Conservation (phyloP, 1,140 invertebrate genomes). For the Ostrea denselamellosa region DNA sequence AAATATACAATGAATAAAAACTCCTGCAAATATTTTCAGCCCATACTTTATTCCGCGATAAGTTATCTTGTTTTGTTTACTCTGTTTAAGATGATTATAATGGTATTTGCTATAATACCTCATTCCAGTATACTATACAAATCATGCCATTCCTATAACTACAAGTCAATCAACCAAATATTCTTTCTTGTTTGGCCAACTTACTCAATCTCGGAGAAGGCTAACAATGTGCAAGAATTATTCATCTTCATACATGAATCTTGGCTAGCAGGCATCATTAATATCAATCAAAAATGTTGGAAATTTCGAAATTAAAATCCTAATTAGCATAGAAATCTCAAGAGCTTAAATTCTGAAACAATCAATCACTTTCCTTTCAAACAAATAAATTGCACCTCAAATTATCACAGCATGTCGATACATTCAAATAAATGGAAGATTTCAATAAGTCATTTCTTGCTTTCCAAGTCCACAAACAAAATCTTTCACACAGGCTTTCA, state of each 20-base stretch:
- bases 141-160: constrained; percentile 21
- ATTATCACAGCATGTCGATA: constrained; percentile 31
- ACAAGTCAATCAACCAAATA: constrained; percentile 1
- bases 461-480: neutral
- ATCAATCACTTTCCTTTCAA: neutral
- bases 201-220: neutral
- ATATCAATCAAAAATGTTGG: neutral
- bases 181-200: constrained; percentile 26
- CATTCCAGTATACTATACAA: neutral
- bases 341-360: constrained; percentile 11
- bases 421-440: constrained; percentile 29
- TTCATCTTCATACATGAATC: neutral
- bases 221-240: neutral
- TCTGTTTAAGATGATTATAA: constrained; percentile 42
- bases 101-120: constrained; percentile 40
- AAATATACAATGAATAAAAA: constrained; percentile 15
- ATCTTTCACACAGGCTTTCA: constrained; percentile 31
- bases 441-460: constrained; percentile 7
- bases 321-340: neutral
- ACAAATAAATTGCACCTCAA: constrained; percentile 38
- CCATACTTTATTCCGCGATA: constrained; percentile 40
- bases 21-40: constrained; percentile 28
- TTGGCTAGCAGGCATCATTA: neutral
- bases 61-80: constrained; percentile 12
- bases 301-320: constrained; percentile 17